Percentiles rank a stretch among this genome's conserved stretches.
phyloP scores from a whole-genome alignment of 2,113 vertebrate genomes.

The Octodon degus region DNA sequence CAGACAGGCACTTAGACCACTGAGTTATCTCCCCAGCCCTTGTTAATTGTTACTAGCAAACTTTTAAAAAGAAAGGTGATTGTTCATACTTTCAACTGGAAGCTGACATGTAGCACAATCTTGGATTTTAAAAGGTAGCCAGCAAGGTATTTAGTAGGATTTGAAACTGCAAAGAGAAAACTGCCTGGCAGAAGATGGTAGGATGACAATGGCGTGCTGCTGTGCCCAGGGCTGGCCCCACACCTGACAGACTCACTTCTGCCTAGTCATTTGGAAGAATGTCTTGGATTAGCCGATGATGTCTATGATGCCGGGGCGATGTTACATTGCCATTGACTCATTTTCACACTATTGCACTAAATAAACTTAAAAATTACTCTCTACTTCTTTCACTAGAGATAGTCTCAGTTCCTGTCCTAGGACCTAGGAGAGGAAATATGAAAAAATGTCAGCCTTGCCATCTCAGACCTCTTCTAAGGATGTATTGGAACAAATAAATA shows the following conservation, averaged over 20 bases:
- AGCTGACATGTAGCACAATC: not conserved
- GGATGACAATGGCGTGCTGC: not conserved
- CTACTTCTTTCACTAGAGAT: not conserved
- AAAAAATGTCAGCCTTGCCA: not conserved
- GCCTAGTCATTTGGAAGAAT: not conserved
- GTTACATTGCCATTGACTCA: not conserved
- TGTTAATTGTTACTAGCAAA: too few relatives aligned
- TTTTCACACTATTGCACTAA: not conserved
- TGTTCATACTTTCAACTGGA: not conserved
- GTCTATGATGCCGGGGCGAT: not conserved
- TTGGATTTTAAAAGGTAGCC: conserved; percentile 22
- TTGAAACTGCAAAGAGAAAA: not conserved
- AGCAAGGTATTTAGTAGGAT: conserved; percentile 12
- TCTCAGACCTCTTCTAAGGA: not conserved
- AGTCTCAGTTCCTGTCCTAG: not conserved
- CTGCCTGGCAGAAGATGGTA: not conserved
- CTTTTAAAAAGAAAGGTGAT: not conserved
- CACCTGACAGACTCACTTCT: not conserved
- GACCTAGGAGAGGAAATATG: not conserved
- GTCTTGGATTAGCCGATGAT: not conserved
- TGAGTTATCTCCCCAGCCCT: too few relatives aligned
- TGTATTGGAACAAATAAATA: conserved; percentile 25
- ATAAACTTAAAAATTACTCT: conserved; percentile 13
- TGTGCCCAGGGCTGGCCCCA: not conserved
- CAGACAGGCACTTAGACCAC: too few relatives aligned